Percentiles rank a stretch among this genome's conserved stretches.
These are phyloP conservation scores for Aphaenogaster floridana DNA, from an alignment of 1,140 invertebrate species.

Conservation along the genomic window DNA sequence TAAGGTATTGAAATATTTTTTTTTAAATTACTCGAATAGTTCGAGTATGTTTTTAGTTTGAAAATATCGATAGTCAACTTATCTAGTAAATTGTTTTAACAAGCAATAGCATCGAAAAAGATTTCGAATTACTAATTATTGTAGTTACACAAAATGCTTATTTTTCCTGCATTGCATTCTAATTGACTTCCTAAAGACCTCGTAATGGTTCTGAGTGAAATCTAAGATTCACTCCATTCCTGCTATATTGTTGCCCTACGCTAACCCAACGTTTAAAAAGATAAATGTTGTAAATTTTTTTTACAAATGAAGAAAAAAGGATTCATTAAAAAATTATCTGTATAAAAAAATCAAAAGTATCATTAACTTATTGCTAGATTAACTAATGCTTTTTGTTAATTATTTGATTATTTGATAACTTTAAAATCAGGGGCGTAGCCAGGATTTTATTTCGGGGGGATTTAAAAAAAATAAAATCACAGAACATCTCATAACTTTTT, in stretches of 20 bases:
- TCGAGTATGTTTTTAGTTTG: not conserved
- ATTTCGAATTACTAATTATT: not conserved
- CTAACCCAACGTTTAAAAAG: not conserved
- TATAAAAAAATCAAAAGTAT: no score
- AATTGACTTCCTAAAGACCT: not conserved
- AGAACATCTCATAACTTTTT: no score
- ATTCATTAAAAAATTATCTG: no score
- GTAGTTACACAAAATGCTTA: not conserved
- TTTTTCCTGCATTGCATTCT: conserved; percentile 22
- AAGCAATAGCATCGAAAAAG: conserved; percentile 11
- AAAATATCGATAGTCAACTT: not conserved
- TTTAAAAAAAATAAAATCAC: no score
- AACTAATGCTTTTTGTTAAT: no score
- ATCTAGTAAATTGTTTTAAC: not conserved
- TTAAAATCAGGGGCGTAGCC: no score
- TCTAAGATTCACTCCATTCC: not conserved
- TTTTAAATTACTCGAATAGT: not conserved
- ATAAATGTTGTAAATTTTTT: not conserved
- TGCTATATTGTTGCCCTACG: not conserved
- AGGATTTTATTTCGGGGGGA: no score
- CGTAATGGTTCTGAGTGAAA: not conserved
- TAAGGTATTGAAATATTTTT: not conserved
- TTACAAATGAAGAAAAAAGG: no score
- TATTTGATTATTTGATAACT: no score
- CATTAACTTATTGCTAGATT: no score